Base-by-base conservation (phyloP, 2,888 invertebrate genomes). In the Masnerella sp. region DNA sequence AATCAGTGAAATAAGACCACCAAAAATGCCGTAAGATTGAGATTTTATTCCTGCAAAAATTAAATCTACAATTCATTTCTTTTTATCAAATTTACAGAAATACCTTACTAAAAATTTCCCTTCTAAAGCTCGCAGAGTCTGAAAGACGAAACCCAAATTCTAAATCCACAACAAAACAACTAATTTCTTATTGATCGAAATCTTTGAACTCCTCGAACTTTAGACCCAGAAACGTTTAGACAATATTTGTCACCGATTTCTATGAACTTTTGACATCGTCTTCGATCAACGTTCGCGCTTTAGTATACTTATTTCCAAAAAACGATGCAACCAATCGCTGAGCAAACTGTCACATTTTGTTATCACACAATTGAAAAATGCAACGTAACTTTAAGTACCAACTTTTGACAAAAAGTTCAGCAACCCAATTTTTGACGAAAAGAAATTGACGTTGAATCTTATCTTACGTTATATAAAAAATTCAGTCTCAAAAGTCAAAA, bases 41-140 rank as follows among this genome's bases (percentile, higher is more conserved):
- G 42, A 68, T 68, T 68, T 68, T 68, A 58, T 68, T 68, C 43
- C 58, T 68, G 67, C 51, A 67, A 68, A 68, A 68, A 58, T 68
- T 68, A 51, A 68, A 51, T 43, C 67, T 68, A 68, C 67, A 68
- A 28, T 42, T 59, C 25, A 28, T 17, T 51, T 47, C 17, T 58
- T 58, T 68, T 54, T 64, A 64, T 34, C 58, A 67, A 68, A 68
- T 58, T 67, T 67, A 58, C 67, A 67, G 42, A 67, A 49, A 51
- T 58, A 56, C 67, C 49, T 25, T 17, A 58, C 30, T 17, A 49
- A 58, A 56, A 67, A 34, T 32, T 58, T 49, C 20, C 51, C 43
- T 51, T 67, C 58, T 38, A 68, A 68, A 51, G 49, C 51, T 36
- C 11, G 34, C 34, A 58, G 9, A 58, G 36, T 49, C 2, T 28